Evolutionary conservation across 1,140 invertebrate genomes (phyloP), one percentile per base, ranked within the genome.

Genomic region (Polypedilum vanderplanki): DNA sequence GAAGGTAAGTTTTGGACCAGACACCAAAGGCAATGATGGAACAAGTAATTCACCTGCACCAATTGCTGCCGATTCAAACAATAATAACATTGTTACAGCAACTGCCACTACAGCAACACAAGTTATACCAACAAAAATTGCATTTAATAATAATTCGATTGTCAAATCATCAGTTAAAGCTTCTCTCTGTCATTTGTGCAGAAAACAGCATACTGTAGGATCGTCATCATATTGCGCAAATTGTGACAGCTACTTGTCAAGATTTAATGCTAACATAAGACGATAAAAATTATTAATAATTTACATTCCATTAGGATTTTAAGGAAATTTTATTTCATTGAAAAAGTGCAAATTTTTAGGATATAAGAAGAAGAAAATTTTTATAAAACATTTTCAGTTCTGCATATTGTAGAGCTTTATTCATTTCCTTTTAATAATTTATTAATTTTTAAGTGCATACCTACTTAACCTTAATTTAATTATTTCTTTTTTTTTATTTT

Each of bases 221-320:
- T 88, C 91, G 0, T 88, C 89, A 10, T 86, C 91, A 41, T 96
- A 95, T 80, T 96, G 94, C 83, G 86, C 89, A 15, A 93, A 95
- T 81, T 96, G 94, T 83, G 92, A 95, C 79, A 95, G 92, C 85
- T 96, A 96, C 79, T 92, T 96, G 91, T 93, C 93, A 40, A 87
- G 91, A 78, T 94, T 94, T 80, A 89, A 90, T 78, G 89, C 88
- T 8, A 87, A 57, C 46, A 85, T 70, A 18, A 70, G 65, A 70
- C 17, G 20, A 10, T 70, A 70, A 70, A 67, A 7, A 18, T 17
- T 65, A 18, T 65, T 7, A 41, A 41, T 5, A 4, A 65, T 65
- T 18, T 20, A 70, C 17, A 22, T 70, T 22, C 65, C 20, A 70
- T 20, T 33, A 33, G 24, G 18, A 70, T 70, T 70, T 70, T 20